Evolutionary conservation across 2,113 vertebrate species (phyloP), one percentile per base, ranked within the genome.

Genomic region (Ctenodactylus gundi): DNA sequence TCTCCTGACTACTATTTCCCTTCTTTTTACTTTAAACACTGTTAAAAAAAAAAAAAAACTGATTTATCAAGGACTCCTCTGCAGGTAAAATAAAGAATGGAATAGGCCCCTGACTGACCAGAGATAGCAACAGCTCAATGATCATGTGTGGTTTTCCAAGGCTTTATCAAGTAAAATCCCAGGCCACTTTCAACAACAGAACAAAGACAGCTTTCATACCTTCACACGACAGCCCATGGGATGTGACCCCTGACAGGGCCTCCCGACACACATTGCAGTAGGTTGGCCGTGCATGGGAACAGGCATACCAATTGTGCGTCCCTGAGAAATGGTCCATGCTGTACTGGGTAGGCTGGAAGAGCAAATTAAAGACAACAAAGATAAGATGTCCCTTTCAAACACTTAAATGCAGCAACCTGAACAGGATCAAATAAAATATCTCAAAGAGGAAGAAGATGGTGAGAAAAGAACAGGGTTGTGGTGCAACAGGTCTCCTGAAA

Each of bases 301-400:
- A 99, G 92, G 99, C 99, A 36, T 99, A 99, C 99, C 99, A 99
- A 98, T 99, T 99, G 96, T 99, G 99, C 98, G 98, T 99, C 97
- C 99, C 99, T 88, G 99, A 99, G 99, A 99, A 99, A 97, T 99
- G 99, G 97, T 99, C 99, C 99, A 99, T 99, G 97, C 99, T 99
- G 96, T 99, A 99, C 98, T 99, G 99, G 85, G 99, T 99, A 72
- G 99, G 99, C 99, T 99, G 97, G n/a, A 8, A 65, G 78, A 36
- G 11, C 18, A 23, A 51, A 68, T 96, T 18, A 67, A 8, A 53
- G 29, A 49, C 17, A 36, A 73, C 34, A 75, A n/a, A 89, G 4
- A 6, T 49, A 41, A 93, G 89, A 18, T 1, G 7, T 23, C 10
- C 60, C 72, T 53, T 15, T 62, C 10, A 82, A 77, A 88, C 3